These are phyloP conservation scores for Epiblema foenella DNA, from an alignment of 2,888 invertebrate genomes.

Conservation along the genomic window DNA sequence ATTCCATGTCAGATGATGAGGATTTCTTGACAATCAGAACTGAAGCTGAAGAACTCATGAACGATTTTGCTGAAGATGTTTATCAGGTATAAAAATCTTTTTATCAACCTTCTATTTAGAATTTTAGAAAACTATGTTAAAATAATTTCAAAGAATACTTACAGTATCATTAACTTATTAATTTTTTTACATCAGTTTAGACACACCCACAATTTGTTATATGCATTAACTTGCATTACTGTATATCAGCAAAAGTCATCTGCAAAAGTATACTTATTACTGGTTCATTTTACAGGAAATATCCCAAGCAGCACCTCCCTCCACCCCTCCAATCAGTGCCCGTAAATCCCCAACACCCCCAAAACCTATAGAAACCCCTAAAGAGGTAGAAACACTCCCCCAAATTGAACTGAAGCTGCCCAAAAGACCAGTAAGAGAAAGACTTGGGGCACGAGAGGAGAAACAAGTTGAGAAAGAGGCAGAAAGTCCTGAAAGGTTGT, in stretches of 20 bases:
- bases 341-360: constrained; percentile 52
- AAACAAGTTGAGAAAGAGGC: constrained; percentile 59
- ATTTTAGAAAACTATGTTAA: not conserved
- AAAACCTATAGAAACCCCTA: constrained; percentile 50
- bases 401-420: constrained; percentile 80
- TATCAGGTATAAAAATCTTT: constrained; percentile 65
- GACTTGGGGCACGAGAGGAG: constrained; percentile 69
- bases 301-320: constrained; percentile 59
- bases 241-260: not conserved
- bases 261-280: not conserved
- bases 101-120: not conserved
- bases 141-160: not conserved
- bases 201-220: too few relatives aligned
- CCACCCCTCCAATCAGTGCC: constrained; percentile 60
- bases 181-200: not conserved
- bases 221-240: not conserved
- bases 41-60: constrained; percentile 85
- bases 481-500: constrained; percentile 79
- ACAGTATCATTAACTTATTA: not conserved
- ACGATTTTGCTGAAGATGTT: constrained; percentile 81
- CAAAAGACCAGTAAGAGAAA: constrained; percentile 77
- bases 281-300: constrained; percentile 66
- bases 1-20: constrained; percentile 86
- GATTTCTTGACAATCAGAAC: constrained; percentile 87
- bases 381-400: constrained; percentile 66